Conservation (phyloP, 2,113 vertebrate genomes). For the Nothocercus julius region DNA sequence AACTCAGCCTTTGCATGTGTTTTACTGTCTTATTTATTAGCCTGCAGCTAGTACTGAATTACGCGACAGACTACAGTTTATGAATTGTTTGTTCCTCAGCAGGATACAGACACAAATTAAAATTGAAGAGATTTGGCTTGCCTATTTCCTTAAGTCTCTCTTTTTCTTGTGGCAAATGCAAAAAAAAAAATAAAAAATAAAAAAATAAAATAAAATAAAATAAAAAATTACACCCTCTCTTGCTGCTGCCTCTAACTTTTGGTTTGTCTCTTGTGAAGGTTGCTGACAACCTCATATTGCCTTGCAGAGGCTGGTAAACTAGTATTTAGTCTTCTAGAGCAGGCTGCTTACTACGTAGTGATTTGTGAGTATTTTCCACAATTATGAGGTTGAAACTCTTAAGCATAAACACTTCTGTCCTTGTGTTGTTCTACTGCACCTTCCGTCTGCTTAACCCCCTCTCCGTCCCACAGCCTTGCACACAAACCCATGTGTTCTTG, state of each 20-base stretch:
- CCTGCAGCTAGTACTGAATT: conserved; percentile 22
- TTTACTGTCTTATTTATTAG: conserved; percentile 44
- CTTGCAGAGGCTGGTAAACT: neutral
- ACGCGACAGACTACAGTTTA: conserved; percentile 3
- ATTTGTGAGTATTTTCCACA: neutral
- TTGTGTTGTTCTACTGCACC: neutral
- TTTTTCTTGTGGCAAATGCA: conserved; percentile 32
- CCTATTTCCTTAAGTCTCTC: conserved; percentile 60
- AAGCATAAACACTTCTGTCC: neutral
- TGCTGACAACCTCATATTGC: neutral
- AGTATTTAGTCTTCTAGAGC: neutral
- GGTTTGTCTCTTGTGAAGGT: neutral
- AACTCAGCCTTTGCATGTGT: conserved; percentile 5
- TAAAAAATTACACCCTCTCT: conserved; percentile 3
- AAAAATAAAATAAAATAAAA: neutral
- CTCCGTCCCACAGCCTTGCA: neutral
- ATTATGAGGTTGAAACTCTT: neutral
- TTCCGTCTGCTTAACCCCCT: neutral
- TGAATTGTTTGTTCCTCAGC: conserved; percentile 68
- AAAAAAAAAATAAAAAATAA: conserved; percentile 21
- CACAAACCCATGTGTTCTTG: neutral
- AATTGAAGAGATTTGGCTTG: conserved; percentile 63
- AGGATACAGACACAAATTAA: conserved; percentile 59
- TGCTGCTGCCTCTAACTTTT: conserved; percentile 4
- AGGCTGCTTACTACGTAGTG: neutral